phyloP scores from a whole-genome alignment of 2,888 invertebrate species.

The Drosophila ustulata region DNA sequence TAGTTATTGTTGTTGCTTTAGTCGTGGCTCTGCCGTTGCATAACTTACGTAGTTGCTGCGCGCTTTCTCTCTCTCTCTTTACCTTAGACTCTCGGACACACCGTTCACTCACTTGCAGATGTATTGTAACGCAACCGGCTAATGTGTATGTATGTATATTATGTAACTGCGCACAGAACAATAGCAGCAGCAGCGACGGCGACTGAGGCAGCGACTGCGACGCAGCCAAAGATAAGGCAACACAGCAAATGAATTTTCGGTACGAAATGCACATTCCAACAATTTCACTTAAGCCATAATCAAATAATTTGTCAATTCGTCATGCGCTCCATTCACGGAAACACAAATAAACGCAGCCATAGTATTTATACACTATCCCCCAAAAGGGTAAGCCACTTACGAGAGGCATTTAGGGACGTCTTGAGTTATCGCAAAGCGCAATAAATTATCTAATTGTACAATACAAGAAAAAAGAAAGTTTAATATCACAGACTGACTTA shows the following conservation, averaged over 20 bases:
- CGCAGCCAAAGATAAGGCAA: constrained; percentile 35
- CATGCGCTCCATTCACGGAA: constrained; percentile 52
- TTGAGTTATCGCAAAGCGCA: not conserved
- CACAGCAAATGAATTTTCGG: constrained; percentile 16
- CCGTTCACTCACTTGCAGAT: constrained; percentile 3
- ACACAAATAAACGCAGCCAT: constrained; percentile 57
- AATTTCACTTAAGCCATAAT: constrained; percentile 41
- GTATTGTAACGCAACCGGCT: constrained; percentile 42
- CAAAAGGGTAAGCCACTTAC: not conserved
- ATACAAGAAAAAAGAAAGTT: not conserved
- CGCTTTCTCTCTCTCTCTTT: constrained; percentile 41
- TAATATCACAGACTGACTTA: not conserved
- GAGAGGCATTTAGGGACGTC: not conserved
- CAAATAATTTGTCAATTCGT: constrained; percentile 43
- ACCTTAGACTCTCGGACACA: not conserved
- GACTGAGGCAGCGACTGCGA: not conserved
- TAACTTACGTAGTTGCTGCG: constrained; percentile 51
- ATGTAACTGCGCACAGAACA: constrained; percentile 37
- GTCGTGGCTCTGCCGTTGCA: constrained; percentile 53
- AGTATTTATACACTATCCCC: constrained; percentile 6
- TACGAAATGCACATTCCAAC: constrained; percentile 36
- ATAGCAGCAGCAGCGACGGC: not conserved
- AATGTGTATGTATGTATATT: constrained; percentile 31
- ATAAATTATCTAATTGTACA: not conserved
- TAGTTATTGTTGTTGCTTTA: constrained; percentile 7